Percentiles rank a stretch among this genome's conserved stretches.
Conservation (phyloP, 2,888 invertebrate species). For the Leptarthrus brevirostris region DNA sequence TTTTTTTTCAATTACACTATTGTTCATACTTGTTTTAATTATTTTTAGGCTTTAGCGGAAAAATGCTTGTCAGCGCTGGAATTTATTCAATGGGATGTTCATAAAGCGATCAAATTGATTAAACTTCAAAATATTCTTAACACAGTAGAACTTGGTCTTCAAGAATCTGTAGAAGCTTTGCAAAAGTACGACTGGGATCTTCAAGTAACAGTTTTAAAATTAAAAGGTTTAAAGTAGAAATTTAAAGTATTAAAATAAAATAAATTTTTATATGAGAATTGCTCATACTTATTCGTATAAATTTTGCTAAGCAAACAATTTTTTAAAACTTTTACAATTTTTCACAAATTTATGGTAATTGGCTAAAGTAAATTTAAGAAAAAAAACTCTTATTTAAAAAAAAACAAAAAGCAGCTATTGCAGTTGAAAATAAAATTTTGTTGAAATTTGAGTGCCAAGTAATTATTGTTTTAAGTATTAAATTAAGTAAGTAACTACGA, state of each 20-base stretch:
- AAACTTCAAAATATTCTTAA: conserved; percentile 65
- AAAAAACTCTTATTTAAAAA: conserved; percentile 4
- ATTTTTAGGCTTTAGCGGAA: conserved; percentile 74
- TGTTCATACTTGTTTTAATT: too few species aligned
- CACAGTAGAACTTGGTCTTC: conserved; percentile 60
- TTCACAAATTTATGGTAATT: not conserved
- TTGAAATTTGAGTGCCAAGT: conserved; percentile 29
- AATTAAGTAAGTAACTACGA: not conserved
- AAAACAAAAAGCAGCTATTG: conserved; percentile 8
- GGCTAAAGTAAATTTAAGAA: too few species aligned
- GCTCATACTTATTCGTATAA: conserved; percentile 4
- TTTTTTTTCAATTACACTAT: too few species aligned
- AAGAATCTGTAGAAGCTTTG: conserved; percentile 63
- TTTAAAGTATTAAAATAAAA: conserved; percentile 35
- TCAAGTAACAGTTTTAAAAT: conserved; percentile 64
- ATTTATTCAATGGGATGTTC: conserved; percentile 88
- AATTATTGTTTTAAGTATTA: conserved; percentile 31
- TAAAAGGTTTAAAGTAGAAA: conserved; percentile 57
- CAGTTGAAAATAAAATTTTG: not conserved
- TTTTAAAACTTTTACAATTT: too few species aligned
- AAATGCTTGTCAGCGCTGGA: conserved; percentile 85
- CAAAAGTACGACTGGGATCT: conserved; percentile 66
- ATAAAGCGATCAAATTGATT: conserved; percentile 82
- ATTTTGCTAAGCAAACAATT: conserved; percentile 37
- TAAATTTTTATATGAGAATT: not conserved